A percentile compares a stretch with the other conserved stretches of the same genome.
These are phyloP conservation scores for Dasyornis broadbenti DNA, from an alignment of 2,113 vertebrate genomes.

Conservation along the genomic window DNA sequence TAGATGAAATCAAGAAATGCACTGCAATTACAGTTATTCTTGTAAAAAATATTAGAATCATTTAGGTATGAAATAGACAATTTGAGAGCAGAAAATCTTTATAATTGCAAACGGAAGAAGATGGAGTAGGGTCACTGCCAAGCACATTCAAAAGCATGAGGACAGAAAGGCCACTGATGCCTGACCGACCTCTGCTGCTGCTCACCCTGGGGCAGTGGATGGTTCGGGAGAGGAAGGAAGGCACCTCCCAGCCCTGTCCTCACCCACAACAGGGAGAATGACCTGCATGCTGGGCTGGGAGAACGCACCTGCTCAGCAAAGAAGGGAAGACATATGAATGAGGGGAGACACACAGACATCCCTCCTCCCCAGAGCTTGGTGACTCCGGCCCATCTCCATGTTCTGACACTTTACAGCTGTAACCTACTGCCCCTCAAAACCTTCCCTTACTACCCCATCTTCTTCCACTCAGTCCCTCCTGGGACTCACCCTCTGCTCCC, in stretches of 20 bases:
- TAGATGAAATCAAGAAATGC: neutral
- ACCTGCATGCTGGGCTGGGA: neutral
- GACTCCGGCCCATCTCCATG: neutral
- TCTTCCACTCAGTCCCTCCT: neutral
- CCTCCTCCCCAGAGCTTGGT: neutral
- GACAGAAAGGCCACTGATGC: neutral
- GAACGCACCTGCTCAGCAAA: no score
- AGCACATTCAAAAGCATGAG: neutral
- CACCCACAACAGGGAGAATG: neutral
- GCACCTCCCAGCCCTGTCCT: neutral
- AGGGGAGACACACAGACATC: neutral
- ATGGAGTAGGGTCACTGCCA: neutral
- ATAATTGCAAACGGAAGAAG: neutral
- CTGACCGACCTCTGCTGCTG: neutral
- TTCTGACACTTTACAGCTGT: neutral
- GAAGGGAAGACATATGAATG: neutral
- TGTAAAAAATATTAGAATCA: neutral
- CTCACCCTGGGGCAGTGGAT: neutral
- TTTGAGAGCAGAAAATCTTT: neutral
- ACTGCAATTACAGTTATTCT: neutral
- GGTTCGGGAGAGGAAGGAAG: neutral
- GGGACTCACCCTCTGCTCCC: neutral
- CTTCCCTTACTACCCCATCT: neutral
- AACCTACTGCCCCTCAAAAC: neutral
- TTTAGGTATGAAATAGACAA: slow-evolving; percentile 10